Percentiles rank a stretch among this genome's conserved stretches.
phyloP scores from a whole-genome alignment of 2,797 vertebrate genomes.

The Fistularia commersonii region DNA sequence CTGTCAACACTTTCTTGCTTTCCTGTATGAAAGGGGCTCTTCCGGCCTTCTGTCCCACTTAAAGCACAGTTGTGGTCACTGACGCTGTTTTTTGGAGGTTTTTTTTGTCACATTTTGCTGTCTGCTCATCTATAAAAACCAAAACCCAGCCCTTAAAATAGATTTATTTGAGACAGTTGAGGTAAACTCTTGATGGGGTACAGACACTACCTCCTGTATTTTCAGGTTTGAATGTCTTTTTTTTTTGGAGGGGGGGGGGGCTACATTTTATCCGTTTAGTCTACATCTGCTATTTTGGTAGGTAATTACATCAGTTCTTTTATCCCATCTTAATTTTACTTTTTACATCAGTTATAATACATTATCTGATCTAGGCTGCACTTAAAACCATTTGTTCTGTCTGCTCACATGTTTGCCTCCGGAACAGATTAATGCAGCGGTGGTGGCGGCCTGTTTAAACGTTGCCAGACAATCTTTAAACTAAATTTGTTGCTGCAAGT shows the following conservation, averaged over 20 bases:
- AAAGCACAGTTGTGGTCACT: conserved; percentile 70
- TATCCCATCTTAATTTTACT: too few relatives aligned
- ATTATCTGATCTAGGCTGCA: too few relatives aligned
- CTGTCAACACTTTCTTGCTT: conserved; percentile 61
- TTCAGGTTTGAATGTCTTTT: conserved; percentile 47
- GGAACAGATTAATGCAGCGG: conserved; percentile 27
- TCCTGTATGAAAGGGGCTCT: conserved; percentile 57
- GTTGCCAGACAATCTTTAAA: not conserved
- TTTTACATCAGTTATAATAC: too few relatives aligned
- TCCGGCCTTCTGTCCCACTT: conserved; percentile 68
- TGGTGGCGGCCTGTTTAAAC: conserved; percentile 26
- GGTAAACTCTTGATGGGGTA: conserved; percentile 62
- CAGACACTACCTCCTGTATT: conserved; percentile 63
- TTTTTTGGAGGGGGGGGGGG: too few relatives aligned
- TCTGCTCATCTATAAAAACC: conserved; percentile 67
- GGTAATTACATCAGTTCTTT: too few relatives aligned
- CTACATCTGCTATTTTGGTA: too few relatives aligned
- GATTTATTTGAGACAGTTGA: conserved; percentile 71
- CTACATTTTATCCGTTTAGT: too few relatives aligned
- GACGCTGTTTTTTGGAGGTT: conserved; percentile 71
- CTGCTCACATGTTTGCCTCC: conserved; percentile 6
- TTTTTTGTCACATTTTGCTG: conserved; percentile 71
- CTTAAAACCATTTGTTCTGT: too few relatives aligned
- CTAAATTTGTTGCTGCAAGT: too few relatives aligned
- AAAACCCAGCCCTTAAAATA: conserved; percentile 71